phyloP scores from a whole-genome alignment of 2,113 vertebrate genomes.

The Python bivittatus region DNA sequence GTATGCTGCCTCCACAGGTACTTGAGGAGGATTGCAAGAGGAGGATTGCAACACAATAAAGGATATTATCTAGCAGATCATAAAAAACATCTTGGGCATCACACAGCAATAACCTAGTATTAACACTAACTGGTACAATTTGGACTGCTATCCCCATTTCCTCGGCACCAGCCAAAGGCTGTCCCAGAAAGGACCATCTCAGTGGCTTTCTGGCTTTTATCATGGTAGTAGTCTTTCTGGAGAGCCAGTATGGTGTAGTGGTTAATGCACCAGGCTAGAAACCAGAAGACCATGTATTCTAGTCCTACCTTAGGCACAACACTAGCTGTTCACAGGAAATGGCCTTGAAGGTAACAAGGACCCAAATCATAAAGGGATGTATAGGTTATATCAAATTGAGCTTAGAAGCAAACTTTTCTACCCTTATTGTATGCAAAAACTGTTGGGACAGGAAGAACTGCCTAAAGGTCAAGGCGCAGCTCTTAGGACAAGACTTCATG shows the following conservation, averaged over 20 bases:
- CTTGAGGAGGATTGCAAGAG: background rate
- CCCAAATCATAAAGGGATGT: background rate
- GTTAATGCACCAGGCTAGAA: background rate
- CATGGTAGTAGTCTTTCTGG: background rate
- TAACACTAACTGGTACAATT: background rate
- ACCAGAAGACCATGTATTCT: too few relatives aligned
- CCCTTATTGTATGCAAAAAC: background rate
- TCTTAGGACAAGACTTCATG: background rate
- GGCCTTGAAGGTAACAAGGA: background rate
- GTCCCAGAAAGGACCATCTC: background rate
- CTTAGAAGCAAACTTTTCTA: background rate
- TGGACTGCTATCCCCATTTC: background rate
- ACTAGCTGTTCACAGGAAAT: background rate
- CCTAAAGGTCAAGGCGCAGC: background rate
- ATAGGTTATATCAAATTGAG: background rate
- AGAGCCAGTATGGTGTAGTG: background rate
- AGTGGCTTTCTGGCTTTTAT: background rate
- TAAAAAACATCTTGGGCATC: background rate
- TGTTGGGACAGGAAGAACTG: background rate
- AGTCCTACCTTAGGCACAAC: too few relatives aligned
- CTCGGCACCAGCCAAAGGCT: background rate
- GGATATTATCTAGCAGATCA: background rate
- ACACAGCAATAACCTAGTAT: background rate
- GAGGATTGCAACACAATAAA: background rate
- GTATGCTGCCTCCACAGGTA: background rate